These are phyloP conservation scores for Neotragus moschatus DNA, from an alignment of 2,113 vertebrate species.

Conservation along the genomic window DNA sequence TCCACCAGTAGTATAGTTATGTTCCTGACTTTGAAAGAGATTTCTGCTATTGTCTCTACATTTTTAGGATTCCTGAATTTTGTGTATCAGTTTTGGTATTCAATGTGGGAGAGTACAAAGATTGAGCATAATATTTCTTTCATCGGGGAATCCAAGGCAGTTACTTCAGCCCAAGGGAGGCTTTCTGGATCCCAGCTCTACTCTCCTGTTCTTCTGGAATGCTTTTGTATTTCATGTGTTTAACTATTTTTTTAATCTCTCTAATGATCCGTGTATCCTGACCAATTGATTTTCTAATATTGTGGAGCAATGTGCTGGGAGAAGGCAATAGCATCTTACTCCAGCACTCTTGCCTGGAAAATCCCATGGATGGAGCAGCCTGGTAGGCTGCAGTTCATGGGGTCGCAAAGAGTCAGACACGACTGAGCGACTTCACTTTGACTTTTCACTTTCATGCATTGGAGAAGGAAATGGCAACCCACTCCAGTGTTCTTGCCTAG, in stretches of 20 bases:
- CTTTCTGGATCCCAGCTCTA: not conserved
- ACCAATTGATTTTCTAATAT: not conserved
- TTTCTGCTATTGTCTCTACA: not conserved
- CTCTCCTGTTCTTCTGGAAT: not conserved
- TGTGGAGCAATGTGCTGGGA: accelerated
- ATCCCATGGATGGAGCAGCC: too few species aligned
- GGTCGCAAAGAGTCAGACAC: too few species aligned
- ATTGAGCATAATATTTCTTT: not conserved
- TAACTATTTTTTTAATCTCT: not conserved
- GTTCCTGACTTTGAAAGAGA: not conserved
- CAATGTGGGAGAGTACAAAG: not conserved
- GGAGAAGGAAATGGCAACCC: too few species aligned
- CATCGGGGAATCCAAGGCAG: not conserved
- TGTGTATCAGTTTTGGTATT: not conserved
- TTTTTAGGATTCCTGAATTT: not conserved
- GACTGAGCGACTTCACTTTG: too few species aligned
- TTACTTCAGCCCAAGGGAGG: not conserved
- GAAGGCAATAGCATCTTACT: too few species aligned
- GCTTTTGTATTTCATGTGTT: not conserved
- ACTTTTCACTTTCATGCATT: too few species aligned
- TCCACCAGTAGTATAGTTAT: not conserved
- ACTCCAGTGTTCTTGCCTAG: too few species aligned
- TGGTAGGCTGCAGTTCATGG: too few species aligned
- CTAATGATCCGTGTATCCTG: not conserved
- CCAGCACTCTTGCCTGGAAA: too few species aligned